Evolutionary conservation across 2,113 vertebrate species (phyloP), one percentile per base, ranked within the genome.

Genomic region (Nanger granti): DNA sequence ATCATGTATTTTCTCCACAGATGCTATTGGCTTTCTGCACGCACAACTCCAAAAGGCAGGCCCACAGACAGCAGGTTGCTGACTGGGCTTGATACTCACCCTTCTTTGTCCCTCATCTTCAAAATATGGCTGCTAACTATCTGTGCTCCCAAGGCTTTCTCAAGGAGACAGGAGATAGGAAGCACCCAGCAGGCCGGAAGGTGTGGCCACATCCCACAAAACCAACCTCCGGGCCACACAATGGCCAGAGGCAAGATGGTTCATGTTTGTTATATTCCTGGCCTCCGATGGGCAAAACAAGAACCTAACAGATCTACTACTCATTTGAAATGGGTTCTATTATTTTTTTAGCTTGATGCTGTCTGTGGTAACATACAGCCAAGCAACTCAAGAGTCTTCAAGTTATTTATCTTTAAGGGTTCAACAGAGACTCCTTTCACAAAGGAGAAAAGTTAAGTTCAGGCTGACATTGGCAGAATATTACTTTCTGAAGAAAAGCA

Each of bases 401-500:
- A 31, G 26, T 44, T 88, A 2, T n/a, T 60, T 60, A 69, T 91
- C 59, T 80, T 69, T 90, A 52, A 57, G 69, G 95, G 15, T 64
- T 73, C 26, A 94, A 95, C 44, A 96, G 64, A 41, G 29, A 44
- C 31, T 60, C 52, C 22, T 49, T 47, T 87, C 59, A 47, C 84
- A 87, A 89, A 87, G 76, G 12, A 87, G 57, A 37, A 57, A 60
- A 62, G 84, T 97, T 37, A 26, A 37, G 66, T 64, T 84, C 9
- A 54, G 85, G 49, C 34, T 80, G 83, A 86, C 62, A 34, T 3
- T 73, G 34, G 13, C 0, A 80, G 4, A 93, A 73, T 86, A 44
- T 29, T 87, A 88, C 52, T 96, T 95, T 54, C 80, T 93, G 83
- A 86, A 64, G 34, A 93, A 87, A 97, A 95, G 66, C 12, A 76